Conservation (phyloP, 1,140 invertebrate genomes). For the Cryptotermes secundus region DNA sequence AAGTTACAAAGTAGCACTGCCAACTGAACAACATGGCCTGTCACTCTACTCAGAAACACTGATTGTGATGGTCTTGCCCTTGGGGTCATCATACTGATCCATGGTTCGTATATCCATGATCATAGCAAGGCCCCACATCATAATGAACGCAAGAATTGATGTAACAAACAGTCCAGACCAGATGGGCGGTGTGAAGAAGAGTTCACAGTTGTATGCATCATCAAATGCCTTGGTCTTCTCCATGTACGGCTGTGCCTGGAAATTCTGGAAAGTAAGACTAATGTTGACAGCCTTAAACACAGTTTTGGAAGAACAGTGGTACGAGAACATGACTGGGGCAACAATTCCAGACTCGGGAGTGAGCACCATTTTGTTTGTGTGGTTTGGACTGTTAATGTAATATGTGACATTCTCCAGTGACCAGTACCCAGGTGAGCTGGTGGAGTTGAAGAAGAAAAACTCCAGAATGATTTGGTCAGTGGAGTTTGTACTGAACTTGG, state of each 20-base stretch:
- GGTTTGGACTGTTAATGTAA: neutral
- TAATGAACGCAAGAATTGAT: conserved; percentile 74
- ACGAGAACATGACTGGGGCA: conserved; percentile 54
- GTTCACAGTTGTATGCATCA: conserved; percentile 81
- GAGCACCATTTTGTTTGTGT: neutral
- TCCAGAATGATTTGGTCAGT: neutral
- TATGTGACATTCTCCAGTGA: neutral
- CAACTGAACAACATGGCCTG: neutral
- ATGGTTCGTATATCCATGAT: conserved; percentile 94
- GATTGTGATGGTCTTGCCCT: conserved; percentile 92
- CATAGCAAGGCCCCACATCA: conserved; percentile 87
- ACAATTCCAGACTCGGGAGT: neutral
- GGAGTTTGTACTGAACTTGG: neutral
- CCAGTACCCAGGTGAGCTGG: neutral
- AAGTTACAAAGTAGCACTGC: neutral
- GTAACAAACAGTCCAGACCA: conserved; percentile 87
- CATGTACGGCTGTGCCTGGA: conserved; percentile 43
- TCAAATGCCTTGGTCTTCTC: conserved; percentile 56
- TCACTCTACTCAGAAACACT: conserved; percentile 66
- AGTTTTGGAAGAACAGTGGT: conserved; percentile 51
- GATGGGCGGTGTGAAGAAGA: conserved; percentile 87
- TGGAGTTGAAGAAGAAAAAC: conserved; percentile 5
- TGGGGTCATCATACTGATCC: conserved; percentile 98
- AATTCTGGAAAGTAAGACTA: conserved; percentile 40
- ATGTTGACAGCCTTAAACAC: neutral